Percentiles rank a stretch among this genome's conserved stretches.
Conservation (phyloP, 2,888 invertebrate species). For the Eueremaeus valkanovi region DNA sequence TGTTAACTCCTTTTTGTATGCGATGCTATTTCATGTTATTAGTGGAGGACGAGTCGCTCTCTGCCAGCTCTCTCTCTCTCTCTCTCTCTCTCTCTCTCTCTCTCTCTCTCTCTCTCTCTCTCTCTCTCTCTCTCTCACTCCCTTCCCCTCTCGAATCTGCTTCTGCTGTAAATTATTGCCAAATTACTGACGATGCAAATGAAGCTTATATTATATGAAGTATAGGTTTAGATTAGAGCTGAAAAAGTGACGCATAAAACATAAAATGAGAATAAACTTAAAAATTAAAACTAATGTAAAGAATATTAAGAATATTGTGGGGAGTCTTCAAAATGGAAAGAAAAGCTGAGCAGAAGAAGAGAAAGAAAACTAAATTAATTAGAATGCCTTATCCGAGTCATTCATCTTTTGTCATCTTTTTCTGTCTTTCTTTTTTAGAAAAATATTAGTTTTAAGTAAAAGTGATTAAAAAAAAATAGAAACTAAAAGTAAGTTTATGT, state of each 20-base stretch:
- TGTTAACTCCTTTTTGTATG: conserved; percentile 29
- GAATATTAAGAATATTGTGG: background rate
- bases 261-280: background rate
- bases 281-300: background rate
- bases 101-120: conserved; percentile 19
- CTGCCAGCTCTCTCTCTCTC: conserved; percentile 3
- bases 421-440: too few relatives aligned
- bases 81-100: background rate
- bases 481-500: background rate
- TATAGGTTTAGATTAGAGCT: background rate
- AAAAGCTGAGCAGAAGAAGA: background rate
- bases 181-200: conserved; percentile 21
- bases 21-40: conserved; percentile 28
- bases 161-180: conserved; percentile 26
- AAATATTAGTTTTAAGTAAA: conserved; percentile 8
- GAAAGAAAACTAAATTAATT: conserved; percentile 14
- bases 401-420: background rate
- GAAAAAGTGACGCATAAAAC: conserved; percentile 4
- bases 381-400: conserved; percentile 15
- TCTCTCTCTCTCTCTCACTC: background rate
- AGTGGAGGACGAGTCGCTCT: background rate
- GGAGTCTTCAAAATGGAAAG: background rate
- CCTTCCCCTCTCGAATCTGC: background rate
- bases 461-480: conserved; percentile 25
- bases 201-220: conserved; percentile 17